phyloP scores from a whole-genome alignment of 2,113 vertebrate species.

The Tychaedon coryphoeus region DNA sequence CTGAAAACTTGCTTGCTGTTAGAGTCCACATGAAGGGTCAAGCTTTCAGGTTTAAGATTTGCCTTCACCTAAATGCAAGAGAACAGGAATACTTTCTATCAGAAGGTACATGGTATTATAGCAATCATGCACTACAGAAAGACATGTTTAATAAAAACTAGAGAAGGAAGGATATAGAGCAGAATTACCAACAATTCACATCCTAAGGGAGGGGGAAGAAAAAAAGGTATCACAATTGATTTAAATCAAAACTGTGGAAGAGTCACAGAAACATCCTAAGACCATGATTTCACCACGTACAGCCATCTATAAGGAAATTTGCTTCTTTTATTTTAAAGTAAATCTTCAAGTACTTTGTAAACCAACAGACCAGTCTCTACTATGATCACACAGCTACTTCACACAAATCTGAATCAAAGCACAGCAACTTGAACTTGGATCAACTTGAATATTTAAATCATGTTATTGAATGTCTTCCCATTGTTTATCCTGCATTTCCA shows the following conservation, averaged over 20 bases:
- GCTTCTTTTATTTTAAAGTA: neutral
- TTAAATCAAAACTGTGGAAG: neutral
- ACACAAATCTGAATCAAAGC: neutral
- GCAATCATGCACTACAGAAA: neutral
- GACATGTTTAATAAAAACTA: neutral
- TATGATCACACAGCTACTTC: neutral
- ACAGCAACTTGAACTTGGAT: neutral
- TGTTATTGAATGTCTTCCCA: neutral
- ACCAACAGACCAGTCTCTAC: neutral
- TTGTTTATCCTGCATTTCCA: neutral
- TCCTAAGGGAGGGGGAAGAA: neutral
- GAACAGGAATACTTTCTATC: neutral
- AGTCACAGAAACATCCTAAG: neutral
- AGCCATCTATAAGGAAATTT: neutral
- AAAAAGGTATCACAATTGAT: neutral
- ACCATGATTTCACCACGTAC: neutral
- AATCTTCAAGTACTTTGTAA: neutral
- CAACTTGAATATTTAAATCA: neutral
- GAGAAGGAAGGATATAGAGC: neutral
- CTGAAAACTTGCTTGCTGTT: neutral
- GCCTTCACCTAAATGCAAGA: neutral
- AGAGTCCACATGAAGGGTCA: neutral
- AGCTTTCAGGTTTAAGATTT: neutral
- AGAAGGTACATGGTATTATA: neutral
- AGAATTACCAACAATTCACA: neutral